Percentiles rank a stretch among this genome's conserved stretches.
Evolutionary conservation across 2,888 invertebrate species (phyloP).

Genomic region (Mactromeris polynyma): DNA sequence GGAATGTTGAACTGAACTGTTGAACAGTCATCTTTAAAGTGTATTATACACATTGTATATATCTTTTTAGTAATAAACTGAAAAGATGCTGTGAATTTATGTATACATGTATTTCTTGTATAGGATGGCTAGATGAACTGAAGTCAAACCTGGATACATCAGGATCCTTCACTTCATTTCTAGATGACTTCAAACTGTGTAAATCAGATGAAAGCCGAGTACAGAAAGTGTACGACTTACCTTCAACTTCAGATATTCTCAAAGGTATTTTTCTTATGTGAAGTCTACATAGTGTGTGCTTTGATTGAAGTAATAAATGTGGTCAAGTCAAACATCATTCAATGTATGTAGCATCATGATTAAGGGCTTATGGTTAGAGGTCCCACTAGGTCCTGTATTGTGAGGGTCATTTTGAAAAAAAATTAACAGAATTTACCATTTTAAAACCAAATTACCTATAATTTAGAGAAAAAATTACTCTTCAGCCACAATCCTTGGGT

Average conservation of each 20-base stretch:
- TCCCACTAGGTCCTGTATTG: too few relatives aligned
- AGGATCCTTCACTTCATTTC: conserved; percentile 34
- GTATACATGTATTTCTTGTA: neutral
- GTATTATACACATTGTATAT: neutral
- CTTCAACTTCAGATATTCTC: conserved; percentile 68
- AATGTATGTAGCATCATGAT: too few relatives aligned
- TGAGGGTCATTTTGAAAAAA: too few relatives aligned
- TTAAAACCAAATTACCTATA: too few relatives aligned
- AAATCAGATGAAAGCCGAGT: conserved; percentile 76
- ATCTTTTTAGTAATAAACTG: too few relatives aligned
- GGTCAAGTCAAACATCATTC: too few relatives aligned
- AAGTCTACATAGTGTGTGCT: neutral
- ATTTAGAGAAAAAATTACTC: too few relatives aligned
- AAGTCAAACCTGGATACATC: conserved; percentile 30
- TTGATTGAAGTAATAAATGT: neutral
- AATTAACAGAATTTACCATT: too few relatives aligned
- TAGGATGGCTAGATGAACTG: conserved; percentile 56
- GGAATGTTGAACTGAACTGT: too few relatives aligned
- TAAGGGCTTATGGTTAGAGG: too few relatives aligned
- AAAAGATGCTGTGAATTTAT: neutral
- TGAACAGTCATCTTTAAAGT: too few relatives aligned
- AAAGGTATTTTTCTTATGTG: conserved; percentile 6
- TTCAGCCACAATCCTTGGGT: too few relatives aligned
- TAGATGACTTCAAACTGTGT: conserved; percentile 68
- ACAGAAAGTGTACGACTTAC: conserved; percentile 67